phyloP scores from a whole-genome alignment of 2,888 invertebrate genomes.

The Reticulitermes lucifugus region DNA sequence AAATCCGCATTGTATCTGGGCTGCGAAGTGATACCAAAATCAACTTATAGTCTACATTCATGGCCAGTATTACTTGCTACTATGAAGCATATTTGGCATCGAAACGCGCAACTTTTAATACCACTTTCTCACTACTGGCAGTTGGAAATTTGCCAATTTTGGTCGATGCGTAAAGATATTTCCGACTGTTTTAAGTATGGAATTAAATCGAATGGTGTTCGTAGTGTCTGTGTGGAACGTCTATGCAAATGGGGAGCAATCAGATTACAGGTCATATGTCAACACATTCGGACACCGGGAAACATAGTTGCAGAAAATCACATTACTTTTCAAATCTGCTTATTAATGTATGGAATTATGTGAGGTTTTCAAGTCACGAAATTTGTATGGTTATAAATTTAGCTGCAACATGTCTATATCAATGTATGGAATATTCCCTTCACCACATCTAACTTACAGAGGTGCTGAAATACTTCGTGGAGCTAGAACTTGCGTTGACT shows the following conservation, averaged over 20 bases:
- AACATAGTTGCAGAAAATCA: no score
- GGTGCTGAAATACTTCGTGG: no score
- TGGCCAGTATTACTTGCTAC: neutral
- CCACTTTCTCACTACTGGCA: constrained; percentile 11
- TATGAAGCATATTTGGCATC: constrained; percentile 15
- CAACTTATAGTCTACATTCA: neutral
- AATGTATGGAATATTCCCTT: no score
- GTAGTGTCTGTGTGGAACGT: neutral
- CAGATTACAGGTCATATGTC: neutral
- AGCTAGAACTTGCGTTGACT: no score
- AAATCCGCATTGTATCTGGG: neutral
- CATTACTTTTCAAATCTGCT: no score
- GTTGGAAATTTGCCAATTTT: neutral
- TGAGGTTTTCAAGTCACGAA: no score
- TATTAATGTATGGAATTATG: no score
- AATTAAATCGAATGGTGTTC: neutral
- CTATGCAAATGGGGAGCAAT: neutral
- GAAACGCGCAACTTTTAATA: neutral
- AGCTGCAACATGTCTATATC: no score
- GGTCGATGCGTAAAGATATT: constrained; percentile 18
- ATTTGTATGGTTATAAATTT: no score
- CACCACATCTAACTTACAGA: no score
- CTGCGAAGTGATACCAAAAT: neutral
- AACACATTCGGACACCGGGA: neutral
- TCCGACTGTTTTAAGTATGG: constrained; percentile 1